Evolutionary conservation across 2,113 vertebrate genomes (phyloP).

Genomic region (Ammodytes marinus): DNA sequence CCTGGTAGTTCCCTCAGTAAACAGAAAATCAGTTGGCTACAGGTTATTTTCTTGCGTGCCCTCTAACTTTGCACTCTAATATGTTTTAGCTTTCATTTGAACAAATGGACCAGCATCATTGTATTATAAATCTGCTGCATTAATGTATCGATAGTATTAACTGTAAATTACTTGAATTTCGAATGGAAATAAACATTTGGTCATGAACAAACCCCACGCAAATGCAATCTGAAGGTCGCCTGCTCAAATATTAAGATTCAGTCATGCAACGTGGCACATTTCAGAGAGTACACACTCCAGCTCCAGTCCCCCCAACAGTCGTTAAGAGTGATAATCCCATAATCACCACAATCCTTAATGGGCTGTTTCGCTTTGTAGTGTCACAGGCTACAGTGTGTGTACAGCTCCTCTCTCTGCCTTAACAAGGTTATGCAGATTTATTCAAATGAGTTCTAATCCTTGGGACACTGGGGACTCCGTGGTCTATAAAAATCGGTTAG

Average conservation of each 20-base stretch:
- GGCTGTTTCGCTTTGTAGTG: constrained; percentile 70
- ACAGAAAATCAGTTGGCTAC: too few relatives aligned
- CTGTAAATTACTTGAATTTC: background rate
- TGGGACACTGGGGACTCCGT: constrained; percentile 22
- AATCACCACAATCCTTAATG: constrained; percentile 76
- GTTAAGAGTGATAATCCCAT: constrained; percentile 74
- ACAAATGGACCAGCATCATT: background rate
- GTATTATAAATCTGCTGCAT: background rate
- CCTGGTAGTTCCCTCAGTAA: too few relatives aligned
- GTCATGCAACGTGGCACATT: constrained; percentile 40
- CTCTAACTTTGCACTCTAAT: too few relatives aligned
- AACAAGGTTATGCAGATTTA: constrained; percentile 80
- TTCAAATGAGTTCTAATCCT: constrained; percentile 75
- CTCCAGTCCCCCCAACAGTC: constrained; percentile 49
- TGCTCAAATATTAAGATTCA: constrained; percentile 19
- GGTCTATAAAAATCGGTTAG: constrained; percentile 47
- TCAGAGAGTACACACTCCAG: constrained; percentile 34
- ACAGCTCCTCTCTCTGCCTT: constrained; percentile 51
- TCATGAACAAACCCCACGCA: background rate
- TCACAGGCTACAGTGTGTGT: constrained; percentile 62
- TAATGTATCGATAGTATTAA: background rate
- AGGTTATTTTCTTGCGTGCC: too few relatives aligned
- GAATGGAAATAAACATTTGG: background rate
- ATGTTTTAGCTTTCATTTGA: background rate
- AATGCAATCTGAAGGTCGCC: constrained; percentile 32